Percentiles rank a stretch among this genome's conserved stretches.
These are phyloP conservation scores for Serinus canaria DNA, from an alignment of 2,113 vertebrate species.

Conservation along the genomic window DNA sequence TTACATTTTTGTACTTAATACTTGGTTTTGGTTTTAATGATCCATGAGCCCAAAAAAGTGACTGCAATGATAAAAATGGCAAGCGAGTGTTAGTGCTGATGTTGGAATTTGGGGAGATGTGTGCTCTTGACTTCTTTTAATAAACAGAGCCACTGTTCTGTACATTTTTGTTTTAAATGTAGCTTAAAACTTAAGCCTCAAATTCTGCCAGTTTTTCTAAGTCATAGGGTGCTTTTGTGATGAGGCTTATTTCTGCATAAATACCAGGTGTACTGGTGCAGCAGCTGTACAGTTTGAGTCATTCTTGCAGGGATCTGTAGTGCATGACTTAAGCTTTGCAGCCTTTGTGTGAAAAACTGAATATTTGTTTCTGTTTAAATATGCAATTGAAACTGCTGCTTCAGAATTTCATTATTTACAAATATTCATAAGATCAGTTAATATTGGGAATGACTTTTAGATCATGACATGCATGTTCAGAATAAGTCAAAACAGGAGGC, in stretches of 20 bases:
- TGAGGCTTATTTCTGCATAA: not conserved
- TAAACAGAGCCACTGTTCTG: not conserved
- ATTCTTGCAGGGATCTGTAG: not conserved
- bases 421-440: not conserved
- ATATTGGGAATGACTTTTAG: not conserved
- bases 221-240: not conserved
- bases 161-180: not conserved
- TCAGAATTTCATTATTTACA: not conserved
- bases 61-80: not conserved
- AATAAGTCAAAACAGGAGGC: not conserved
- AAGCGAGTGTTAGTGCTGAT: not conserved
- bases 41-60: not conserved
- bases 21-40: not conserved
- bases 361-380: not conserved
- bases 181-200: not conserved
- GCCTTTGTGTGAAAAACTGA: not conserved
- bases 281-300: conserved; percentile 7
- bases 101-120: not conserved
- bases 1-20: not conserved
- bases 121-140: not conserved
- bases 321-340: not conserved
- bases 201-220: not conserved
- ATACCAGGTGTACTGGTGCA: not conserved
- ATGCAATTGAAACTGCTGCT: not conserved
- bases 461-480: not conserved